Evolutionary conservation across 2,888 invertebrate genomes (phyloP).

Genomic region (Mythimna pallens): DNA sequence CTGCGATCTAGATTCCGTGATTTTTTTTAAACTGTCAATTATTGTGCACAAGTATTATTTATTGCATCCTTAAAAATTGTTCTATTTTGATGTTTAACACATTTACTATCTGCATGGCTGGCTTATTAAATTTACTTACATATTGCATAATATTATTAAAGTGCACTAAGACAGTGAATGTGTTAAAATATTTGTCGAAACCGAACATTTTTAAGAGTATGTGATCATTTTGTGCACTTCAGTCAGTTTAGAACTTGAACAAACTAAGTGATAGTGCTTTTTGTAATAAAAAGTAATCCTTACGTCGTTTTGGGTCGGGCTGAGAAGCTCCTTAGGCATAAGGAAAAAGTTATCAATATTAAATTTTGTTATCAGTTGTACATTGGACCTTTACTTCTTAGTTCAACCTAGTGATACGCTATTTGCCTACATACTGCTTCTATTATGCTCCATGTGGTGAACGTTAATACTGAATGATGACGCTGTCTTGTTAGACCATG

Average conservation of each 20-base stretch:
- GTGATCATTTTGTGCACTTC: constrained; percentile 54
- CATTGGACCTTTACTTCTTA: constrained; percentile 83
- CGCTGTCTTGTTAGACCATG: constrained; percentile 27
- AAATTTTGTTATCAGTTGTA: constrained; percentile 73
- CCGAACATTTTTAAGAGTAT: constrained; percentile 40
- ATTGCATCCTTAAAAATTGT: constrained; percentile 33
- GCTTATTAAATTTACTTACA: no score
- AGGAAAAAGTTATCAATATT: constrained; percentile 70
- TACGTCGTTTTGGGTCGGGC: constrained; percentile 84
- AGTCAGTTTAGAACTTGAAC: constrained; percentile 40
- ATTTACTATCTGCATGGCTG: background rate
- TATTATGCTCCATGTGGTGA: constrained; percentile 52
- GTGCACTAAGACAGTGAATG: constrained; percentile 8
- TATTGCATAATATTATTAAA: background rate
- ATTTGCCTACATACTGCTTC: constrained; percentile 42
- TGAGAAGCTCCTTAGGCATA: constrained; percentile 85
- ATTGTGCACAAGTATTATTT: constrained; percentile 45
- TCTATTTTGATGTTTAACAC: constrained; percentile 18
- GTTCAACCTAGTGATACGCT: constrained; percentile 33
- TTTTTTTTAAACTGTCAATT: background rate
- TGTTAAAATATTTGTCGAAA: background rate
- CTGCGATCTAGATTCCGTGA: constrained; percentile 20
- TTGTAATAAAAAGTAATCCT: constrained; percentile 71
- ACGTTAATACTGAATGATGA: constrained; percentile 31
- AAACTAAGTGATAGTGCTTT: constrained; percentile 66